Evolutionary conservation across 2,797 vertebrate genomes (phyloP), one percentile per base, ranked within the genome.

Genomic region (Knipowitschia caucasica): DNA sequence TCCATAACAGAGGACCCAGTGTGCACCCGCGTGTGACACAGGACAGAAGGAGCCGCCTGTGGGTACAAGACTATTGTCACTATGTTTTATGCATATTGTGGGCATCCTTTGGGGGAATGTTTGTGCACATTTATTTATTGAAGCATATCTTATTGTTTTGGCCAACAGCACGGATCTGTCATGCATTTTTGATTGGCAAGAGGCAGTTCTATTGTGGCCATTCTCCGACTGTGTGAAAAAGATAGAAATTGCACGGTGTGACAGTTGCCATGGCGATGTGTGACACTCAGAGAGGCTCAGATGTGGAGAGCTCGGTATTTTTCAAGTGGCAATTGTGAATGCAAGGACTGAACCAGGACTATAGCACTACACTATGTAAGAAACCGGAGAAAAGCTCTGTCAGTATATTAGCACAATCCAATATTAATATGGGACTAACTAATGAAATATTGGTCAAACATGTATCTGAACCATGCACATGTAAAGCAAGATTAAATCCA

Each of bases 261-360:
- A 86, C 80, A 77, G 83, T 86, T 86, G 79, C 86, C 82, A 84
- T 86, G 80, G 84, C 56, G 67, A 86, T 68, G 52, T 64, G 68
- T 82, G 69, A 78, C 71, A 79, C 70, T 69, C 63, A 6, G 5
- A n/a, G 21, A 10, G 40, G 21, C 40, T 25, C 40, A 43, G 21
- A 25, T 24, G 40, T 43, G 21, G 14, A 25, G 6, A 43, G 11
- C 40, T 25, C 40, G 14, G 23, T 14, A 24, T 42, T 42, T 42
- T 42, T 23, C 39, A 24, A 42, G 36, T 4, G 36, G 18, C 20
- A 18, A 39, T 39, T 39, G 18, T 39, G 18, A 39, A 11, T 12
- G 36, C 23, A 7, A 7, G 23, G 14, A 8, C 39, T 24, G n/a
- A 42, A 42, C 11, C 10, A 24, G 21, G 39, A 42, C 39, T 25